Base-by-base conservation (phyloP, 1,140 invertebrate genomes). In the Elysia chlorotica region DNA sequence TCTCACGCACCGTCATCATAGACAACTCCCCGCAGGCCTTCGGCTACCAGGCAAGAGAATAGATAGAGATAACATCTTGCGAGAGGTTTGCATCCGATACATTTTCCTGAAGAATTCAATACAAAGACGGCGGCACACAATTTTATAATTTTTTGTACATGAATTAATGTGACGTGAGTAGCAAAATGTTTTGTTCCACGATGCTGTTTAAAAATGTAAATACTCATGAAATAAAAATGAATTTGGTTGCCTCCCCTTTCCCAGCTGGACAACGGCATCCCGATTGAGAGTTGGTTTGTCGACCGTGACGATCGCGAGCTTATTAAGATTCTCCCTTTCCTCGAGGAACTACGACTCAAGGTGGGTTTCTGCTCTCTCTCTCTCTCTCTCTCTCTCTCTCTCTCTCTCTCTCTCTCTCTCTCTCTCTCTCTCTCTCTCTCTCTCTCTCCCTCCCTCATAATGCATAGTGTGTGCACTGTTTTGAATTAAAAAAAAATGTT, bases 231-330 rank as follows among this genome's bases (percentile, higher is more conserved):
- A 10, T 48, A 48, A 48, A 48, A 48, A 48, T n/a, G 41, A 48
- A 48, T 48, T n/a, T 48, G 10, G n/a, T n/a, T n/a, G 41, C n/a
- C n/a, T 48, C 41, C n/a, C 61, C 17, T 59, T 67, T 81, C 92
- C 53, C 89, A 97, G 92, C 86, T 97, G 73, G 95, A 98, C 88
- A 98, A 98, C 89, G 96, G 96, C 38, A 98, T 99, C 78, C 96
- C 96, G 0, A 98, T 99, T 82, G 95, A 97, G 88, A 97, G 95
- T 87, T 99, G 97, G 96, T 99, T 98, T 89, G 92, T 95, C 48
- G 95, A 98, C 88, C 91, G 92, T 81, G 91, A 91, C 73, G 97
- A 99, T 88, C 91, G 91, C 36, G 97, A 99, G 86, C 89, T 99
- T 33, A 91, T 97, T 82, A 97, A 97, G 85, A 85, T 99, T 62